Evolutionary conservation across 64 coral and sea anemone genomes (phyloP), one percentile per base, ranked within the genome.

Genomic region (Actinia equina): DNA sequence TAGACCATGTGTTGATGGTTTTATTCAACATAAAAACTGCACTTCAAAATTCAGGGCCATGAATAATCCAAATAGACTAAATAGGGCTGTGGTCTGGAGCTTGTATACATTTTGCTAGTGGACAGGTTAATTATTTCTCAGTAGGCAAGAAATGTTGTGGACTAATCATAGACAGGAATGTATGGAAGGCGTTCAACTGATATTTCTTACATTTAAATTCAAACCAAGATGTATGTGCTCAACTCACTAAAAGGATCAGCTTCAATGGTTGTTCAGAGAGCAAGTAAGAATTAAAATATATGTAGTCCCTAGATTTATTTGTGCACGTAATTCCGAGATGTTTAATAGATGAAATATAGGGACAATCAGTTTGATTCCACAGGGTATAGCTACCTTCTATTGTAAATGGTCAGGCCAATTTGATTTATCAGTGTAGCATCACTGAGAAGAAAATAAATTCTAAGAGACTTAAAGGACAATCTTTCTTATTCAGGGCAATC

Each of bases 281-380:
- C 78, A 81, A 81, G 78, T 81, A 81, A 81, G 78, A 81, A 41
- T 15, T 74, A 74, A n/a, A n/a, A n/a, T n/a, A n/a, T n/a, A n/a
- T n/a, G n/a, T n/a, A n/a, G n/a, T n/a, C 19, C 26, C 23, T 3
- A 37, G 25, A 30, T 74, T 10, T 74, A 7, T 74, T n/a, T 74
- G 22, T 23, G 22, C 22, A n/a, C 62, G n/a, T 65, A 74, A 74
- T 74, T 74, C 69, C 41, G 7, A 74, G 11, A 74, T 74, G 69
- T 74, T 30, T 74, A 65, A 74, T 74, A 42, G 69, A 74, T 74
- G 69, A 74, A 74, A 74, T 74, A 12, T 74, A n/a, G 13, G 69
- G 2, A 74, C 69, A 30, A 74, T 74, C 69, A 41, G 63, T 67
- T 20, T 67, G 63, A n/a, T 67, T 67, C 22, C 63, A 74, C 69